Conservation (phyloP, 1,140 invertebrate genomes). For the Ceratina japonica region DNA sequence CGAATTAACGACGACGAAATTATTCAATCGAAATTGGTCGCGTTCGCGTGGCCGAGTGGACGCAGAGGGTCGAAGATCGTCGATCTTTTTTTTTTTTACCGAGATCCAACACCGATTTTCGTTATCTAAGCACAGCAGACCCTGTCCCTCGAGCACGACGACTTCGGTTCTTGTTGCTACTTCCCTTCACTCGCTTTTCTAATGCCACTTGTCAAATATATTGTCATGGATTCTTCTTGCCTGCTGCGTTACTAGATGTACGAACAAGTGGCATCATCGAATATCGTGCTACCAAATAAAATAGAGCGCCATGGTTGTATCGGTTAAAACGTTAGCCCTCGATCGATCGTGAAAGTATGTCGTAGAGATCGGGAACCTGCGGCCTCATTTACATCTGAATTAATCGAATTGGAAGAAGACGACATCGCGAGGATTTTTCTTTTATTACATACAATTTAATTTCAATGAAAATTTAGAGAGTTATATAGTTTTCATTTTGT, state of each 20-base stretch:
- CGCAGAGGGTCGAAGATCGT: neutral
- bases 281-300: too few species aligned
- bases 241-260: neutral
- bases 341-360: too few species aligned
- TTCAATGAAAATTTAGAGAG: too few species aligned
- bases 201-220: constrained; percentile 29
- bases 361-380: too few species aligned
- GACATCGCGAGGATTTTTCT: too few species aligned
- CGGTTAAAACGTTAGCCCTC: too few species aligned
- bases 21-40: neutral
- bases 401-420: too few species aligned
- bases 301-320: too few species aligned
- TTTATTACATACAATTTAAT: too few species aligned
- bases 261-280: too few species aligned
- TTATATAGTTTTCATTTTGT: too few species aligned
- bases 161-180: neutral
- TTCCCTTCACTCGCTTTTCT: neutral
- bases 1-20: neutral
- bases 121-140: neutral
- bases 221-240: constrained; percentile 28
- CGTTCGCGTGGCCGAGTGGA: neutral
- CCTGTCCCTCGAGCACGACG: neutral
- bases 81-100: constrained; percentile 21
- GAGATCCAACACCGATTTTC: constrained; percentile 21
- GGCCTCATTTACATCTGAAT: too few species aligned